These are phyloP conservation scores for Dioctria rufipes DNA, from an alignment of 2,888 invertebrate genomes.

Conservation along the genomic window DNA sequence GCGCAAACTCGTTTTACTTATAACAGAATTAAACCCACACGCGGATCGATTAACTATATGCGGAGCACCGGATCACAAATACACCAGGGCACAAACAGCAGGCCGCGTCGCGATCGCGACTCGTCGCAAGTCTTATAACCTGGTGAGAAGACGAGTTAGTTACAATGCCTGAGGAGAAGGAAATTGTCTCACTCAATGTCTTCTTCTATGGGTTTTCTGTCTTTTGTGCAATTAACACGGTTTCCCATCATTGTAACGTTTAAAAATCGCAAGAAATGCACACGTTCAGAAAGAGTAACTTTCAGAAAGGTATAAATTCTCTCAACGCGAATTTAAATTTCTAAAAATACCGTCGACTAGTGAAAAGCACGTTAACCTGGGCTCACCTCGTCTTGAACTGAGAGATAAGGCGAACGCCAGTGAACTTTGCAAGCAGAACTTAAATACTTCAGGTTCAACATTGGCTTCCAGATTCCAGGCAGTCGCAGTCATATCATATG, in stretches of 20 bases:
- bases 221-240: conserved; percentile 26
- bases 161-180: background rate
- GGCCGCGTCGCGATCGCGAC: background rate
- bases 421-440: conserved; percentile 39
- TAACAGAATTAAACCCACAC: conserved; percentile 49
- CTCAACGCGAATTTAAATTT: background rate
- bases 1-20: conserved; percentile 50
- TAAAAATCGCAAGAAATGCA: background rate
- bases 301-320: background rate
- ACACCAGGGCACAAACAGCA: conserved; percentile 6
- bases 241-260: background rate
- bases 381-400: conserved; percentile 44
- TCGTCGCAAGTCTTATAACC: conserved; percentile 10
- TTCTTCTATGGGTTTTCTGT: conserved; percentile 14
- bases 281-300: background rate
- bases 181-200: conserved; percentile 1
- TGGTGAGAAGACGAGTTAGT: background rate
- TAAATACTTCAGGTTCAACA: conserved; percentile 33
- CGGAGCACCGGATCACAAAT: conserved; percentile 6
- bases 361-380: conserved; percentile 18
- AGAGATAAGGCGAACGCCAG: conserved; percentile 21
- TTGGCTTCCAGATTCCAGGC: background rate
- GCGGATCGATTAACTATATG: conserved; percentile 36
- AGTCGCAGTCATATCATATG: background rate
- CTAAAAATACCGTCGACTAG: background rate